These are phyloP conservation scores for Platichthys stellatus DNA, from an alignment of 2,113 vertebrate species.

Conservation along the genomic window DNA sequence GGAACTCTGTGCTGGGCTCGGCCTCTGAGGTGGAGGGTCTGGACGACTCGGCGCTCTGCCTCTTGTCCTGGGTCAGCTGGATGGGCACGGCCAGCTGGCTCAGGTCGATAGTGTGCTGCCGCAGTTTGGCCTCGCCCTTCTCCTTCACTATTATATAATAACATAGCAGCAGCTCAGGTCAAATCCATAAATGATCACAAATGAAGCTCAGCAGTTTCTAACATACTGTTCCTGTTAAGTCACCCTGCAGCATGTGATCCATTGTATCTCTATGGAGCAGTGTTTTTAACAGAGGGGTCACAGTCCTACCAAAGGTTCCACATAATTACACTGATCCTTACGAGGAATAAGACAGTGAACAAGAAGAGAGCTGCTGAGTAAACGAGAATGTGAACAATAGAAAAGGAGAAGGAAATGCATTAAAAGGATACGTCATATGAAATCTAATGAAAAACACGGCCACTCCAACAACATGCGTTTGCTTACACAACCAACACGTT, in stretches of 20 bases:
- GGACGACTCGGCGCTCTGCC: conserved; percentile 86
- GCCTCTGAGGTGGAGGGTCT: conserved; percentile 88
- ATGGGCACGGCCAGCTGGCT: conserved; percentile 98
- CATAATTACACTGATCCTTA: no score
- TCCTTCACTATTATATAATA: conserved; percentile 86
- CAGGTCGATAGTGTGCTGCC: conserved; percentile 95
- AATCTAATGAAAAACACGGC: not conserved
- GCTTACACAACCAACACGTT: no score
- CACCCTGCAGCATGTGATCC: no score
- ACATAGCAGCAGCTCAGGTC: not conserved
- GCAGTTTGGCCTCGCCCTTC: conserved; percentile 89
- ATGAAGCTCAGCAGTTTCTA: no score
- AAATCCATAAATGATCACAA: no score
- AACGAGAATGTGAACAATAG: not conserved
- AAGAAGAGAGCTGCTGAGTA: no score
- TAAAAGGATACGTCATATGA: not conserved
- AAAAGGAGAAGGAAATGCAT: not conserved
- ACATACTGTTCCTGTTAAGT: no score
- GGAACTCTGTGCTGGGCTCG: conserved; percentile 85
- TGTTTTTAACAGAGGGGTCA: no score
- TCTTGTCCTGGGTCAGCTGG: conserved; percentile 92
- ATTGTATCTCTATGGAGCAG: no score
- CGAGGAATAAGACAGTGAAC: no score
- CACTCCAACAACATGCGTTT: not conserved
- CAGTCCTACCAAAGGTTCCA: no score